A percentile compares a stretch with the other conserved stretches of the same genome.
These are phyloP conservation scores for Sciurus carolinensis DNA, from an alignment of 2,797 vertebrate genomes.

Conservation along the genomic window DNA sequence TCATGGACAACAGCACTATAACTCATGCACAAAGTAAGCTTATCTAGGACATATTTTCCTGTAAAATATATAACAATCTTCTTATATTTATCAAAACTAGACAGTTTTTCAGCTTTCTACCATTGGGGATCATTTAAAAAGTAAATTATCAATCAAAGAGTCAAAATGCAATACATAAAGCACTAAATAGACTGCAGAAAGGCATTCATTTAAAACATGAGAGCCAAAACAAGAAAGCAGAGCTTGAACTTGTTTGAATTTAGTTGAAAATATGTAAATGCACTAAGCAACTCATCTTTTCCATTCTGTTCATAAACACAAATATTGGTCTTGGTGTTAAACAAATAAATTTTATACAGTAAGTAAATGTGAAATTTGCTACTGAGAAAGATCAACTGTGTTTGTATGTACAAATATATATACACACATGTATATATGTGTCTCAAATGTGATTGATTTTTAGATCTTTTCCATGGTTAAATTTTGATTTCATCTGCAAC, in stretches of 20 bases:
- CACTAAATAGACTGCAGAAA: background rate
- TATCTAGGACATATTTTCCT: background rate
- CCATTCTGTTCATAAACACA: background rate
- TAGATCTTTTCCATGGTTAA: too few species aligned
- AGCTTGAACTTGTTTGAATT: background rate
- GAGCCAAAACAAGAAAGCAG: background rate
- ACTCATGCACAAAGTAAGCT: background rate
- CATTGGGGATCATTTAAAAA: background rate
- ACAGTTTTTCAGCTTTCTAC: background rate
- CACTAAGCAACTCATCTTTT: background rate
- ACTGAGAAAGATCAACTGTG: background rate
- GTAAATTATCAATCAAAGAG: background rate
- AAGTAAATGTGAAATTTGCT: background rate
- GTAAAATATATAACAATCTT: background rate
- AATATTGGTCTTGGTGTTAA: background rate
- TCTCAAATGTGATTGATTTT: too few species aligned
- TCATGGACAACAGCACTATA: background rate
- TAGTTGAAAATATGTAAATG: background rate
- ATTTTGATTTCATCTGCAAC: too few species aligned
- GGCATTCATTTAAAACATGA: background rate
- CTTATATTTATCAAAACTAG: background rate
- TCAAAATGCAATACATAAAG: background rate
- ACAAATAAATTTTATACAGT: background rate
- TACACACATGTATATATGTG: background rate
- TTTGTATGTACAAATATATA: background rate